Evolutionary conservation across 1,140 invertebrate species (phyloP), one percentile per base, ranked within the genome.

Genomic region (Drosophila subobscura): DNA sequence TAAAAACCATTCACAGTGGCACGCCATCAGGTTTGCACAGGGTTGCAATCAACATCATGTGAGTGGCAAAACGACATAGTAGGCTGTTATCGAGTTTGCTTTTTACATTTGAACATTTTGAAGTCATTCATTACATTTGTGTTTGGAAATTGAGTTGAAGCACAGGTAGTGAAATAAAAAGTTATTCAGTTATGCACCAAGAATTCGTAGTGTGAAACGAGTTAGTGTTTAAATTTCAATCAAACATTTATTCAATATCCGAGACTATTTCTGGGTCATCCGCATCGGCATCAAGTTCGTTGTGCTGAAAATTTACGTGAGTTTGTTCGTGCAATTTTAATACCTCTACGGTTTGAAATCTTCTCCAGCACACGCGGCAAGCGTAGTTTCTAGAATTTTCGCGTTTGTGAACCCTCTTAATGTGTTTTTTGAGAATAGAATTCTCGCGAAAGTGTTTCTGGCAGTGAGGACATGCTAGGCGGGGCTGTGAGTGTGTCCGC

Each of bases 1-100:
- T 52, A 53, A 68, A 49, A 55, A 54, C 27, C 51, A 72, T 68
- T 68, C 59, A 33, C 64, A 72, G 33, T 59, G 40, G 33, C 53
- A 66, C 57, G 63, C 54, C 70, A 42, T 67, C 56, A 54, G 25
- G 33, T 67, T 27, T 8, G 8, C 25, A 10, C 37, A 66, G 56
- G 52, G 72, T 40, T 58, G 68, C 49, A 52, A 27, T 14, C 2
- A 8, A 16, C 6, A 25, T 49, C 49, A 29, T 72, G 56, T 50
- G 63, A 67, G 68, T 10, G 29, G 29, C 8, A 33, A 33, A 33
- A 10, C 8, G 8, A 3, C 8, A 33, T 33, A 8, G 29, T 10
- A 10, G 1, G 8, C 8, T 33, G 8, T 3, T 10, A 33, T 33
- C 29, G 29, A 4, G 29, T 3, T 33, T 10, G 7, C 2, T 3